Percentiles rank a stretch among this genome's conserved stretches.
Conservation (phyloP, 2,888 invertebrate genomes). For the Rhagonycha lutea region DNA sequence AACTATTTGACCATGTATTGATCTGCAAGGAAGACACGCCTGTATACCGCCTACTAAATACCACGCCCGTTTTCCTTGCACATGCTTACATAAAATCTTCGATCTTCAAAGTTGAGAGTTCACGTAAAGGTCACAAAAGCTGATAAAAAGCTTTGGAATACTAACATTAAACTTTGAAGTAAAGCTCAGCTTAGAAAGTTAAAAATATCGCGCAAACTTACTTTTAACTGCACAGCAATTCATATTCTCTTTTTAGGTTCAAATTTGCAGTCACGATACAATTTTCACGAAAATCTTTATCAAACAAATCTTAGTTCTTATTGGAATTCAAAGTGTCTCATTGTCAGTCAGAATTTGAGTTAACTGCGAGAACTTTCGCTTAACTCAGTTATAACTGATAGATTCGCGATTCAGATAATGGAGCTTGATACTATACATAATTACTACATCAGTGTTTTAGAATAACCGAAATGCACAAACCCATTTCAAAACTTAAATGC, state of each 20-base stretch:
- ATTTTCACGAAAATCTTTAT: not conserved
- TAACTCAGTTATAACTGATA: not conserved
- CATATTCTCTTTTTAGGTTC: not conserved
- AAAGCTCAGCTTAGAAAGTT: slow-evolving; percentile 17
- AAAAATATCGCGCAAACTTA: slow-evolving; percentile 1
- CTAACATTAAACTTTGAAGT: slow-evolving; percentile 16
- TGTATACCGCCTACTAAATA: slow-evolving; percentile 37
- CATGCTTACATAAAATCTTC: slow-evolving; percentile 33
- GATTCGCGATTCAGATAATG: not conserved
- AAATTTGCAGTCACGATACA: not conserved
- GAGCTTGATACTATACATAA: not conserved
- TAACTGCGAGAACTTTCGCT: not conserved
- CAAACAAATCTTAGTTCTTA: not conserved
- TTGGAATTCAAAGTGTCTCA: not conserved
- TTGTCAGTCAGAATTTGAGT: not conserved
- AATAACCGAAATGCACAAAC: no score
- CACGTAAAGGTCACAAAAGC: slow-evolving; percentile 24
- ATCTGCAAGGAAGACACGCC: slow-evolving; percentile 37
- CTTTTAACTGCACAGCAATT: not conserved
- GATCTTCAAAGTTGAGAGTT: slow-evolving; percentile 28
- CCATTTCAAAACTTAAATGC: no score
- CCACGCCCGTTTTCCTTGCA: slow-evolving; percentile 39
- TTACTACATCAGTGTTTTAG: no score
- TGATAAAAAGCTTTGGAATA: slow-evolving; percentile 24
- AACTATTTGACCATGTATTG: slow-evolving; percentile 38